These are phyloP conservation scores for Eupithecia abbreviata DNA, from an alignment of 2,888 invertebrate species.

Conservation along the genomic window DNA sequence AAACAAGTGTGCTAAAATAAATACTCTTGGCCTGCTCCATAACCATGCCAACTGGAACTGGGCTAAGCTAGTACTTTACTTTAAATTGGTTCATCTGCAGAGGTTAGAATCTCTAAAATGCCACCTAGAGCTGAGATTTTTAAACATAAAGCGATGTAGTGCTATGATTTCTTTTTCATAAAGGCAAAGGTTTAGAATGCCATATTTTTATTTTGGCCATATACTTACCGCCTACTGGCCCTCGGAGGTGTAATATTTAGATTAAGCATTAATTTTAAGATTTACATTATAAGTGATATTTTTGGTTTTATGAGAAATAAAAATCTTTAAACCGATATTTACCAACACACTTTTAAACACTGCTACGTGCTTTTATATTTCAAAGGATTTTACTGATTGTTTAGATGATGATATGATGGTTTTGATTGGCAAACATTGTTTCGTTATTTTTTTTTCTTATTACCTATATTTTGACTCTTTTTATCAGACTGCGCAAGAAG, in stretches of 20 bases:
- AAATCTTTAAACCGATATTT: no score
- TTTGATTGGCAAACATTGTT: background rate
- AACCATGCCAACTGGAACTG: slow-evolving; percentile 30
- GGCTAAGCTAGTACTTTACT: slow-evolving; percentile 28
- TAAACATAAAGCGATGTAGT: slow-evolving; percentile 1
- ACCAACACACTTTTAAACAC: no score
- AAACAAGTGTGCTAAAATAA: slow-evolving; percentile 30
- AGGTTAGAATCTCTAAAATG: slow-evolving; percentile 26
- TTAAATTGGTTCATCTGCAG: slow-evolving; percentile 30
- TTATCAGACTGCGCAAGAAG: background rate
- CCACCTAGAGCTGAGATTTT: slow-evolving; percentile 22
- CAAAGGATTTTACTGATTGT: no score
- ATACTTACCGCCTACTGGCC: no score
- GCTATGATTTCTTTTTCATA: background rate
- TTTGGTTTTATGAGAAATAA: no score
- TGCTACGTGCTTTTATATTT: no score
- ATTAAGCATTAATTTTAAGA: no score
- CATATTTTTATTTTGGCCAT: no score
- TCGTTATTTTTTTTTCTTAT: background rate
- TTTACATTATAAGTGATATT: no score
- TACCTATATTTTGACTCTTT: background rate
- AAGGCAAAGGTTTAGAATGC: no score
- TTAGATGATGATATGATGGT: background rate
- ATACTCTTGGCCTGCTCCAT: slow-evolving; percentile 18
- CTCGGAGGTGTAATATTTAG: no score